Percentiles rank a stretch among this genome's conserved stretches.
Conservation (phyloP, 2,113 vertebrate genomes). For the Ptyas mucosa region DNA sequence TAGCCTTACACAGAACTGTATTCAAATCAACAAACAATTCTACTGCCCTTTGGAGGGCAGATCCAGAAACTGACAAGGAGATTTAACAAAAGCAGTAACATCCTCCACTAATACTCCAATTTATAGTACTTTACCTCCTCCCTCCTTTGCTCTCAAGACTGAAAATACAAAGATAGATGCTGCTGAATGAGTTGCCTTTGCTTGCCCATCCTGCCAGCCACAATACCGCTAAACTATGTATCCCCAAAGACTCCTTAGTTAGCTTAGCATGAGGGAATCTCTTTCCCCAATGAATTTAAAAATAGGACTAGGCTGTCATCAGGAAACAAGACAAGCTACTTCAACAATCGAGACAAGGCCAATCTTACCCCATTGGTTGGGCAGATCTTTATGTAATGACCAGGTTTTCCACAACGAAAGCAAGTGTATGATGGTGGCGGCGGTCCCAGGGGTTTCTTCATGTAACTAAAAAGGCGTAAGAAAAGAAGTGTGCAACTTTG, state of each 20-base stretch:
- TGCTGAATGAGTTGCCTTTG: neutral
- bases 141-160: neutral
- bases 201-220: neutral
- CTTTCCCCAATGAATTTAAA: neutral
- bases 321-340: neutral
- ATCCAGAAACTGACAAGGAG: neutral
- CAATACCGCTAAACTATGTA: neutral
- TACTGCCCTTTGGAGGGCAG: neutral
- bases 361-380: conserved; percentile 86
- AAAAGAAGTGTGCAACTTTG: conserved; percentile 10
- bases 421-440: conserved; percentile 92
- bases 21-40: neutral
- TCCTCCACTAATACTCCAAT: neutral
- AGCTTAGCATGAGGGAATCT: neutral
- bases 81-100: neutral
- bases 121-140: neutral
- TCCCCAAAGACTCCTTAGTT: neutral
- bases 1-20: neutral
- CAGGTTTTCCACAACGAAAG: conserved; percentile 89
- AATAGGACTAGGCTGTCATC: neutral
- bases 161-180: neutral
- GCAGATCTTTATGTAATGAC: conserved; percentile 96
- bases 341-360: accelerated
- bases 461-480: conserved; percentile 74
- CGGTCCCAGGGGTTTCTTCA: conserved; percentile 81